Base-by-base conservation (phyloP, 2,113 vertebrate species). In the Sinocyclocheilus anophthalmus region DNA sequence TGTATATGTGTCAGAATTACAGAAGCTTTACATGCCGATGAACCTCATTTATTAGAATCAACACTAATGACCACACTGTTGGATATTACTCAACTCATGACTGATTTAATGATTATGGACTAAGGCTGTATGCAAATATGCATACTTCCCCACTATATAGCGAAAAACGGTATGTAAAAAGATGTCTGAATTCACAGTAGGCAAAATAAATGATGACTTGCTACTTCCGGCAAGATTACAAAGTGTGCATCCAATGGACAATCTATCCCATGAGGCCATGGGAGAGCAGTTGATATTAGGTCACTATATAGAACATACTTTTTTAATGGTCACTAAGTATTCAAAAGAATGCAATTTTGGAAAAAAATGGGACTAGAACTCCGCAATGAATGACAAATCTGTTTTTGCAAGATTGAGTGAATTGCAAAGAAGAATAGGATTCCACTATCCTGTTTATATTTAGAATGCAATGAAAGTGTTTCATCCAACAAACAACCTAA, bases 31-130 rank as follows among this genome's bases (percentile, higher is more conserved):
- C 77, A 81, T 39, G 48, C 86, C 76, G 79, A 83, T 80, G 87
- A 69, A 76, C 82, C 84, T 85, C 81, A 70, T 88, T 91, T 85
- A 75, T 76, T 81, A 78, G 87, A 83, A 91, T 92, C 92, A 91
- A 90, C 90, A 88, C 81, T 4, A 53, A 53, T 86, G 86, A 70
- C 87, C 78, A 73, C 11, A 84, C 37, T 87, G 91, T 89, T 76
- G 89, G 90, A 88, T 61, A 76, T 81, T 81, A 55, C 86, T n/a
- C 13, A 76, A 85, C 89, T 76, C 84, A 69, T 90, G 91, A 91
- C 91, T 93, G 93, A 93, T 93, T 93, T 90, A 93, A 92, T 88
- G 90, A 89, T 87, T 55, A 88, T 90, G 82, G 88, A 92, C 89
- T 90, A 90, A 93, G 33, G 42, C 24, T 50, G 45, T 13, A 93